These are phyloP conservation scores for Trissolcus japonicus DNA, from an alignment of 2,888 invertebrate genomes.

Conservation along the genomic window DNA sequence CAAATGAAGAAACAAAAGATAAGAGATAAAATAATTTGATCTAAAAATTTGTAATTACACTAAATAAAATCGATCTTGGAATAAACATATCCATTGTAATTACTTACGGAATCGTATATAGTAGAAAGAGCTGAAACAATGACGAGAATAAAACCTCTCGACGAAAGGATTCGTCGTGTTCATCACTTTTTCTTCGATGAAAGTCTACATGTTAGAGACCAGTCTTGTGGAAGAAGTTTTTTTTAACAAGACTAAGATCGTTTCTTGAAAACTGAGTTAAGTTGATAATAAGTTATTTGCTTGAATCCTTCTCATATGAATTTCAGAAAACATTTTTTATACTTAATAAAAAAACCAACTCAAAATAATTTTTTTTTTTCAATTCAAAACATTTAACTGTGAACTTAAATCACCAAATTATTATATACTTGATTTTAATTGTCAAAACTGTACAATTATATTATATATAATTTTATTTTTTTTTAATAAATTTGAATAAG, in stretches of 20 bases:
- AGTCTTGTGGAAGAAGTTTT: conserved; percentile 9
- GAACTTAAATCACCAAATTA: not conserved
- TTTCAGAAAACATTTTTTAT: no score
- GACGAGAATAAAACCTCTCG: conserved; percentile 1
- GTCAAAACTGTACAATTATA: not conserved
- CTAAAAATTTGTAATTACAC: not conserved
- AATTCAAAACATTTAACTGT: not conserved
- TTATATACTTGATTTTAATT: not conserved
- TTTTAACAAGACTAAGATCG: conserved; percentile 6
- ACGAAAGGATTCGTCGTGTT: conserved; percentile 15
- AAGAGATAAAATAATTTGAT: not conserved
- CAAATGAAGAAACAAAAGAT: not conserved
- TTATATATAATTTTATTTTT: no score
- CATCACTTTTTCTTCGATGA: conserved; percentile 7
- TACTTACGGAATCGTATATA: conserved; percentile 5
- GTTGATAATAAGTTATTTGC: conserved; percentile 1
- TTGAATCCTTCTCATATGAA: no score
- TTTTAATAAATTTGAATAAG: no score
- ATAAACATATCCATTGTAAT: conserved; percentile 39
- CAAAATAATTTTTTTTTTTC: not conserved
- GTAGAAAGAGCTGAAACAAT: conserved; percentile 7
- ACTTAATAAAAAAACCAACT: no score
- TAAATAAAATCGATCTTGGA: conserved; percentile 1
- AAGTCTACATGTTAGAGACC: not conserved
- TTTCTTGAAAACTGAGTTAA: not conserved